Evolutionary conservation across 2,113 vertebrate species (phyloP).

Genomic region (Epinephelus lanceolatus): DNA sequence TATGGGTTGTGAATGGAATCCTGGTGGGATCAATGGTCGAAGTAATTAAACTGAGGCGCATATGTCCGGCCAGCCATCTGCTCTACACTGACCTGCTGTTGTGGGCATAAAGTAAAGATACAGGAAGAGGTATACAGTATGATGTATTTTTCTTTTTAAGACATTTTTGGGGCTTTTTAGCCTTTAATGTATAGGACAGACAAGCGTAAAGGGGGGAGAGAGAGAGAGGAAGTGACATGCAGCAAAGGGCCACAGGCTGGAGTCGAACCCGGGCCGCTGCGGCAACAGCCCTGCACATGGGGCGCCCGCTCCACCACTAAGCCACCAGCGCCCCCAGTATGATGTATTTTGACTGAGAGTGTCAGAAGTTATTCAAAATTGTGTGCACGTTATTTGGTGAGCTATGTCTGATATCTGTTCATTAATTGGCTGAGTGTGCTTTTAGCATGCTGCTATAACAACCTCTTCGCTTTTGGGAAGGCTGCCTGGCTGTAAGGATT

Average conservation of each 20-base stretch:
- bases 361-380: neutral
- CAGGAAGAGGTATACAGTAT: conserved; percentile 3
- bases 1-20: conserved; percentile 58
- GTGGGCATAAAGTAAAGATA: neutral
- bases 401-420: neutral
- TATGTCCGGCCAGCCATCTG: conserved; percentile 43
- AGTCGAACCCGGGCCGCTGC: too few species aligned
- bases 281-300: too few species aligned
- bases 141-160: neutral
- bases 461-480: neutral
- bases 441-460: neutral
- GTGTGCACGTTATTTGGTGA: neutral
- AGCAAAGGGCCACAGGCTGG: too few species aligned
- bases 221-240: too few species aligned
- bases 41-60: conserved; percentile 38
- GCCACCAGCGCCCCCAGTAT: neutral
- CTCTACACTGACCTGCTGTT: conserved; percentile 29
- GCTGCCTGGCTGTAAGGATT: neutral
- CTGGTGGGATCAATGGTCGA: conserved; percentile 46
- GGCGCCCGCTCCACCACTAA: too few species aligned
- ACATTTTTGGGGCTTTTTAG: too few species aligned
- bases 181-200: too few species aligned
- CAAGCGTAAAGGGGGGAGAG: too few species aligned
- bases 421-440: too few species aligned
- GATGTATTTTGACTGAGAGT: neutral